Evolutionary conservation across 2,797 vertebrate species (phyloP), one percentile per base, ranked within the genome.

Genomic region (Chiroxiphia lanceolata): DNA sequence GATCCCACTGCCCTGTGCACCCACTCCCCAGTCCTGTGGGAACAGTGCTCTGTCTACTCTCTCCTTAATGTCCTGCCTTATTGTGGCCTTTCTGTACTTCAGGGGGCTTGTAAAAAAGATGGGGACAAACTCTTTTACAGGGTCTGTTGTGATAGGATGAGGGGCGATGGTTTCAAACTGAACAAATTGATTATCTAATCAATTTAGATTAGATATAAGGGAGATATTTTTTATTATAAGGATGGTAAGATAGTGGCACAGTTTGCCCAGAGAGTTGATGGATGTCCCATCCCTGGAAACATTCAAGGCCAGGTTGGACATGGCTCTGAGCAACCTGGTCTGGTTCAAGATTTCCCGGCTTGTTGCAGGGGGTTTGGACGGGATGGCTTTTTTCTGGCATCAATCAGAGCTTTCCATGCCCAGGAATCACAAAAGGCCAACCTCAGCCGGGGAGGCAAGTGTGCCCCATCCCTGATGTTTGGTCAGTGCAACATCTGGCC

Each of bases 111-210:
- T 25, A 45, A 34, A 23, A 57, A 51, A 77, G 44, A n/a, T 31
- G 11, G 12, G 33, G 5, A 29, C 29, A 59, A 59, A 34, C 12
- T 19, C n/a, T 17, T 47, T 34, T 23, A 36, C 31, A 53, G 59
- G 29, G 2, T 34, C 9, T 42, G 26, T 34, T 65, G n/a, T 4
- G 36, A 11, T 4, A 65, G 25, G 23, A 50, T 0, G 1, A n/a
- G 38, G 14, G 7, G 31, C 23, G n/a, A 65, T 47, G 51, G 7
- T 33, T 78, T 78, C 34, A 47, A 65, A 59, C 25, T 5, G 16
- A 78, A 33, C 21, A 65, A 71, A 26, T 11, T 53, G 50, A 29
- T 53, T 53, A 11, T 31, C 50, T 29, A 3, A 11, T 44, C 13
- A 5, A 9, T 23, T 78, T 29, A 36, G 40, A 36, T 60, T 21